phyloP scores from a whole-genome alignment of 2,113 vertebrate species.

The Microtus oregoni region DNA sequence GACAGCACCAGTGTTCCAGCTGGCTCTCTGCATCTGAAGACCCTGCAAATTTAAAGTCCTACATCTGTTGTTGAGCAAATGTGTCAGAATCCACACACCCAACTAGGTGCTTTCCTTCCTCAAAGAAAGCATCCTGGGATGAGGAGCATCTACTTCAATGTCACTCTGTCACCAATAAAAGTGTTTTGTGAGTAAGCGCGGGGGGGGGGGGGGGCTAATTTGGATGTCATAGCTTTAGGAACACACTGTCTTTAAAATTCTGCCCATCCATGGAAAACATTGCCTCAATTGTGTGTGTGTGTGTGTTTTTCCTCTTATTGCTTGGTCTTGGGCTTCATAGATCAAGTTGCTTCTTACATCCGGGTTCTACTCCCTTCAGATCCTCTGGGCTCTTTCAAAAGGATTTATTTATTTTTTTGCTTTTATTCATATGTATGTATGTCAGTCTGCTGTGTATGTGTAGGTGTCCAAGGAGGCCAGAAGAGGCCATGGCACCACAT shows the following conservation, averaged over 20 bases:
- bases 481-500: background rate
- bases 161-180: conserved; percentile 62
- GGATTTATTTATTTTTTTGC: background rate
- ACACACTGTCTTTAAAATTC: background rate
- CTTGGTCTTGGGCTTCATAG: background rate
- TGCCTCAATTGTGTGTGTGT: background rate
- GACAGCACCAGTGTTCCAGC: conserved; percentile 59
- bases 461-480: background rate
- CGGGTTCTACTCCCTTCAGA: background rate
- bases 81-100: conserved; percentile 49
- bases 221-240: conserved; percentile 27
- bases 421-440: background rate
- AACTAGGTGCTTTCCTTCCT: background rate
- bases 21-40: conserved; percentile 38
- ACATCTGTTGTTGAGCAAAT: conserved; percentile 71
- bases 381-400: background rate
- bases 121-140: conserved; percentile 48
- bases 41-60: conserved; percentile 71
- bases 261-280: background rate
- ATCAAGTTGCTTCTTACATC: background rate
- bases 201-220: conserved; percentile 21
- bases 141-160: conserved; percentile 53
- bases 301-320: background rate
- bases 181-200: background rate
- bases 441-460: background rate